These are phyloP conservation scores for Acleris holmiana DNA, from an alignment of 2,888 invertebrate species.

Conservation along the genomic window DNA sequence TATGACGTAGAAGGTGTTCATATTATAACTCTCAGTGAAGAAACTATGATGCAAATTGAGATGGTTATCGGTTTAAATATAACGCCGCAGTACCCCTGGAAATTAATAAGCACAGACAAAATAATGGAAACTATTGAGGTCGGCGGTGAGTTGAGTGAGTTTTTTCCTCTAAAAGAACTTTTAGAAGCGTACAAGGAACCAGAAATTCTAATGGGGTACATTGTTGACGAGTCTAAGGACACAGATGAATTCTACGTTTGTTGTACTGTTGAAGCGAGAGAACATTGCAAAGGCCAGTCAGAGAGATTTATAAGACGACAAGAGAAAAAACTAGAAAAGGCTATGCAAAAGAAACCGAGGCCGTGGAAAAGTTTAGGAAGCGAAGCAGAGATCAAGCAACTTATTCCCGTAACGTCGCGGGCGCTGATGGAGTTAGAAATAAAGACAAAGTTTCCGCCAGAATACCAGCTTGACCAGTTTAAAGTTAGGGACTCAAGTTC, in stretches of 20 bases:
- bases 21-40: constrained; percentile 79
- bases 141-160: constrained; percentile 79
- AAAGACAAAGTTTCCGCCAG: constrained; percentile 85
- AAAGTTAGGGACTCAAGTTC: constrained; percentile 81
- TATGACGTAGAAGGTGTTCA: constrained; percentile 84
- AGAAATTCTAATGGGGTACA: constrained; percentile 86
- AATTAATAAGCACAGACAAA: constrained; percentile 84
- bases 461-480: constrained; percentile 74
- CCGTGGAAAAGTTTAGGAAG: constrained; percentile 87
- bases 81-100: constrained; percentile 90
- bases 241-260: constrained; percentile 89
- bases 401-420: constrained; percentile 78
- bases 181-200: constrained; percentile 70
- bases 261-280: constrained; percentile 81
- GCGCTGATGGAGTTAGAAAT: constrained; percentile 88
- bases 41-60: constrained; percentile 86
- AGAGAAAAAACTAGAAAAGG: constrained; percentile 82
- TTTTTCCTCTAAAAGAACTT: constrained; percentile 63
- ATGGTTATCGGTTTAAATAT: constrained; percentile 88
- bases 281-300: constrained; percentile 79
- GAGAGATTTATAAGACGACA: constrained; percentile 83
- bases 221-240: constrained; percentile 85
- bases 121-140: constrained; percentile 86
- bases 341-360: constrained; percentile 82
- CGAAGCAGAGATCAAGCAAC: constrained; percentile 85